phyloP scores from a whole-genome alignment of 2,113 vertebrate species.

The Hippopotamus amphibius region DNA sequence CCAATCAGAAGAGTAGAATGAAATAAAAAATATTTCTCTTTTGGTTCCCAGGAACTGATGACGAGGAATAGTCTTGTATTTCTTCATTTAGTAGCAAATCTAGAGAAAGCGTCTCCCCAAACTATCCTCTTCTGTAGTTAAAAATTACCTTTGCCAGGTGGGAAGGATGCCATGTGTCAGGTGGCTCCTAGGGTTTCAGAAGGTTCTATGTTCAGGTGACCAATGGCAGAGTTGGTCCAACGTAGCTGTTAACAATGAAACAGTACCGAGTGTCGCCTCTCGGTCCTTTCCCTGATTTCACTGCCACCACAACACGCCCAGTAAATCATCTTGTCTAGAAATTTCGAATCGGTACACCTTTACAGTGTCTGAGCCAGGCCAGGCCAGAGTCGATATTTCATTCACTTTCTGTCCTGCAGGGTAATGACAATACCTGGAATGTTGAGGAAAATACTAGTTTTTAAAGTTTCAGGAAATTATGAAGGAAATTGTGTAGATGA shows the following conservation, averaged over 20 bases:
- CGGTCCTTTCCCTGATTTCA: too few species aligned
- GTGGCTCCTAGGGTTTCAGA: rapidly evolving
- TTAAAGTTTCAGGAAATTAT: constrained; percentile 47
- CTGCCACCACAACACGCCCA: background rate
- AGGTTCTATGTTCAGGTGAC: background rate
- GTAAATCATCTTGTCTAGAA: background rate
- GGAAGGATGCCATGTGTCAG: rapidly evolving
- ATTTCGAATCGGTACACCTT: background rate
- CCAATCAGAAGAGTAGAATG: background rate
- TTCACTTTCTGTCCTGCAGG: background rate
- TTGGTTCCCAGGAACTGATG: too few species aligned
- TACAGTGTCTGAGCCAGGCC: background rate
- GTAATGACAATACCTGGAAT: background rate
- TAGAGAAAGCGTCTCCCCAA: background rate
- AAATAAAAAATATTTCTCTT: background rate
- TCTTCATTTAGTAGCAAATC: background rate
- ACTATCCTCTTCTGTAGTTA: background rate
- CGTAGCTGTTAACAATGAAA: rapidly evolving
- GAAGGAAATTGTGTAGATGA: constrained; percentile 20
- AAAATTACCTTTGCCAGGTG: background rate
- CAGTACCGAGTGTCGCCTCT: rapidly evolving
- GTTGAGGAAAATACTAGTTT: background rate
- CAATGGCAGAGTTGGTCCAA: rapidly evolving
- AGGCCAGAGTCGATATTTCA: background rate
- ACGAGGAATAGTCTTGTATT: background rate